Conservation (phyloP, 2,113 vertebrate genomes). For the Seriola rivoliana region DNA sequence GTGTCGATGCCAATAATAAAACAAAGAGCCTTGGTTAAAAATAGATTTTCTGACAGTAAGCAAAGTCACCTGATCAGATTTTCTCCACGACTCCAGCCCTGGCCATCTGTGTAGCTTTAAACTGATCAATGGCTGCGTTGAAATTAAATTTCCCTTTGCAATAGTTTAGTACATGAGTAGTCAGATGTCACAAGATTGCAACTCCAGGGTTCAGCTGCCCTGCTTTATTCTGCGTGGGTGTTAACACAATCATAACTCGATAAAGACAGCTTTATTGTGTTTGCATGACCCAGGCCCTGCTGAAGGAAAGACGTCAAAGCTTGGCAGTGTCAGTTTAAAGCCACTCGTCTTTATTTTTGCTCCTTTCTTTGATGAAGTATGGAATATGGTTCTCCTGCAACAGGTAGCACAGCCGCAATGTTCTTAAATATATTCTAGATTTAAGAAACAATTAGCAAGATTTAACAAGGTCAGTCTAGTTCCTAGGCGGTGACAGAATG, state of each 20-base stretch:
- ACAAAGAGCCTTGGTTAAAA: constrained; percentile 21
- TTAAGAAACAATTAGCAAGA: not conserved
- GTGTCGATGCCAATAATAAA: not conserved
- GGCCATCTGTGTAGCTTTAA: not conserved
- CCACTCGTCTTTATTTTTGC: not conserved
- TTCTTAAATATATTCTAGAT: not conserved
- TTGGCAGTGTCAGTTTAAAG: constrained; percentile 29
- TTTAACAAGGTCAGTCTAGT: not conserved
- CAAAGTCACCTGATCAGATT: not conserved
- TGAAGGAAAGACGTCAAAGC: constrained; percentile 39
- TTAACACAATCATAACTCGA: constrained; percentile 54
- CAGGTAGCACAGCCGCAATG: not conserved
- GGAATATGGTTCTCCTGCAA: not conserved
- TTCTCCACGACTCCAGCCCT: not conserved
- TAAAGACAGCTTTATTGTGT: constrained; percentile 62
- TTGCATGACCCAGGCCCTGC: constrained; percentile 11
- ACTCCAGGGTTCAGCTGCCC: constrained; percentile 46
- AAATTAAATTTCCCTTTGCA: constrained; percentile 40
- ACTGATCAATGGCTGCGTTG: constrained; percentile 24
- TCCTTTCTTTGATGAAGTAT: not conserved
- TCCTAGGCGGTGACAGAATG: no score
- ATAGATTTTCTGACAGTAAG: constrained; percentile 25
- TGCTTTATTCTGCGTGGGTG: constrained; percentile 29
- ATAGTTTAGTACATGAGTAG: constrained; percentile 39
- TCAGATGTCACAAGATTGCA: constrained; percentile 42